Evolutionary conservation across 2,113 vertebrate species (phyloP), one percentile per base, ranked within the genome.

Genomic region (Mellivora capensis): DNA sequence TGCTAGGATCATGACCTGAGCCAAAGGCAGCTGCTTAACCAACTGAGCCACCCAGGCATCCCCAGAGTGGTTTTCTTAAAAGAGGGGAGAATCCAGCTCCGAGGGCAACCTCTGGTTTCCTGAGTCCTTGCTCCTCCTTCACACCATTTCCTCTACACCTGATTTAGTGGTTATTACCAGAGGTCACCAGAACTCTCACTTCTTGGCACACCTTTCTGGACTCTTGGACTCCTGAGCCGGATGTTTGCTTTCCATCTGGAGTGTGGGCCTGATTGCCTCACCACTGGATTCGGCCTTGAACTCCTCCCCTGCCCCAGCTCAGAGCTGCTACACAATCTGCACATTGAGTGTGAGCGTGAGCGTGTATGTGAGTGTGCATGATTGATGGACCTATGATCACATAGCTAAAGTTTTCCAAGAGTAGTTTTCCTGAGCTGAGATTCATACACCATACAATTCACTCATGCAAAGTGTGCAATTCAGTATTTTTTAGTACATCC

Each of bases 141-240:
- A 9, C 39, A 4, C 44, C 3, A 0, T n/a, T 3, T 17, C 15
- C 54, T n/a, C 42, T 39, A 42, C 79, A 57, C 83, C 72, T 37
- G 72, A 91, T 42, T 18, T 9, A 3, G 47, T 3, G 34, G 93
- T 57, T 71, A 6, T 12, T 54, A 44, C 61, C 6, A 81, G 82
- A 97, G 90, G 83, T 96, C 96, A 82, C 64, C 82, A 61, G 72
- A 72, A 83, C 37, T 82, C 80, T 82, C 83, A 67, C 54, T 81
- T 62, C 42, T 80, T 49, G 57, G 88, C 82, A 27, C 20, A 76
- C 42, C 77, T 85, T 47, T 95, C 54, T 23, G 90, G 95, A 37
- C 86, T 67, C 94, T 71, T 59, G 87, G 8, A 20, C 76, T 71
- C 94, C 31, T 81, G 77, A 74, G 34, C 57, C 3, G 4, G 96